These are phyloP conservation scores for Pogoniulus pusillus DNA, from an alignment of 2,797 vertebrate genomes.

Conservation along the genomic window DNA sequence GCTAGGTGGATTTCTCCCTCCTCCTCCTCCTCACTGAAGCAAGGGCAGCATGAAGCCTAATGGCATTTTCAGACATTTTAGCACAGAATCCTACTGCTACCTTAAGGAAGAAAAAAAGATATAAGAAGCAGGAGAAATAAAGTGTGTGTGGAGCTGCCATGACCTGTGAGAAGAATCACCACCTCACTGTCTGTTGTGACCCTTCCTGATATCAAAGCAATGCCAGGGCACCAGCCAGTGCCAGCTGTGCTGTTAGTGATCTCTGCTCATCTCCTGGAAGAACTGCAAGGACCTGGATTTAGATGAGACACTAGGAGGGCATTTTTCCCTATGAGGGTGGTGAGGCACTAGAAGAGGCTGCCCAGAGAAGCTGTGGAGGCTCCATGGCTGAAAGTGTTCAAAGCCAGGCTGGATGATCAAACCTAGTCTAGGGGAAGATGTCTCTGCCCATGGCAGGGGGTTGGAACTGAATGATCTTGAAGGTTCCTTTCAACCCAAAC, in stretches of 20 bases:
- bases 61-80: not conserved
- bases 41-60: not conserved
- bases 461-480: no score
- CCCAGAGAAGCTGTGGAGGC: no score
- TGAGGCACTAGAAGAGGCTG: no score
- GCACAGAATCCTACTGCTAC: not conserved
- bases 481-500: no score
- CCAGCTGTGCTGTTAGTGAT: not conserved
- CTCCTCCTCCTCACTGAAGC: not conserved
- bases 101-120: not conserved
- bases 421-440: no score
- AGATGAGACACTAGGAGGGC: no score
- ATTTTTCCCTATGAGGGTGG: no score
- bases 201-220: not conserved
- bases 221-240: accelerated
- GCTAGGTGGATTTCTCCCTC: not conserved
- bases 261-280: not conserved
- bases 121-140: accelerated
- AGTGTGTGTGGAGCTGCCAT: not conserved
- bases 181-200: not conserved
- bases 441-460: no score
- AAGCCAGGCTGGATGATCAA: no score
- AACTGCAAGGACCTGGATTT: no score
- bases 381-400: no score
- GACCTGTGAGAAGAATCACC: not conserved